phyloP scores from a whole-genome alignment of 2,888 invertebrate genomes.

The Pelosia muscerda region DNA sequence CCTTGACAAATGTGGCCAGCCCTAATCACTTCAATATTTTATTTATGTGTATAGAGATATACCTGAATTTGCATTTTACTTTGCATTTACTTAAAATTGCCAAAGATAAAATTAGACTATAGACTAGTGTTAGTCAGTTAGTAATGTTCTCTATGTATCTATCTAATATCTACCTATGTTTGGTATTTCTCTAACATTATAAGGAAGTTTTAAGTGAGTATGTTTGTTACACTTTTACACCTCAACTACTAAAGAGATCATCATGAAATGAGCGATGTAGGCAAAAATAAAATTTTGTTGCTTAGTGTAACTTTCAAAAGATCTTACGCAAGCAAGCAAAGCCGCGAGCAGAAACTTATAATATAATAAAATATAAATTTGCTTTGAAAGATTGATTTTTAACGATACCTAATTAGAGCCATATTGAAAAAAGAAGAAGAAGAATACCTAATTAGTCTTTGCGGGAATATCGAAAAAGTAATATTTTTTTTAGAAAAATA shows the following conservation, averaged over 20 bases:
- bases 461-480: background rate
- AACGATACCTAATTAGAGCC: background rate
- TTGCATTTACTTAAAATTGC: background rate
- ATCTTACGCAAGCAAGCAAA: background rate
- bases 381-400: background rate
- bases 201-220: too few species aligned
- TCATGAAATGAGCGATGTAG: background rate
- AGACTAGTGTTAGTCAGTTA: conserved; percentile 1
- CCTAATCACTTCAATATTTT: too few species aligned
- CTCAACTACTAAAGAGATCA: background rate
- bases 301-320: background rate
- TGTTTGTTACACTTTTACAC: background rate
- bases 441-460: too few species aligned
- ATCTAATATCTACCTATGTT: background rate
- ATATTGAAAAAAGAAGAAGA: too few species aligned
- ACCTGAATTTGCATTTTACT: background rate
- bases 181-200: too few species aligned
- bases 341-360: background rate
- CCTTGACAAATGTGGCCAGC: too few species aligned
- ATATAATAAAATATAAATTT: background rate
- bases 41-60: background rate
- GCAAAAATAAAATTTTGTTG: background rate
- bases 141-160: too few species aligned
- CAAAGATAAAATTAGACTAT: background rate
- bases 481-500: too few species aligned